Evolutionary conservation across 2,797 vertebrate species (phyloP).

Genomic region (Chaenodraco wilsoni): DNA sequence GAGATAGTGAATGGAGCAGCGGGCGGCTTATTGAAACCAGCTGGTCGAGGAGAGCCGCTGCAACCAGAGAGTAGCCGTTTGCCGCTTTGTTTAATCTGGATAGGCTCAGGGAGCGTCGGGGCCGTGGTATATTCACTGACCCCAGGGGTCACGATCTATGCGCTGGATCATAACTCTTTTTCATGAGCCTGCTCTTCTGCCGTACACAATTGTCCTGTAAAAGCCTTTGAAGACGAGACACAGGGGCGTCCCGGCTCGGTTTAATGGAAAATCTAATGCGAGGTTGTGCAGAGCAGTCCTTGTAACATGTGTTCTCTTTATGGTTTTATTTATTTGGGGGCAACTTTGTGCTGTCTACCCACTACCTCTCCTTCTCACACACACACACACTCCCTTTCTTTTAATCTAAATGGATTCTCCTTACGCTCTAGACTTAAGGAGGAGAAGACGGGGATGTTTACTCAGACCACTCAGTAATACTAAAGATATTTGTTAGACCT

Average conservation of each 20-base stretch:
- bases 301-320: constrained; percentile 66
- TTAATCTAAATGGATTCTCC: constrained; percentile 59
- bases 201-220: constrained; percentile 69
- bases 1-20: constrained; percentile 59
- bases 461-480: constrained; percentile 64
- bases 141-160: constrained; percentile 66
- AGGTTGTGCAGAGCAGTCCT: constrained; percentile 59
- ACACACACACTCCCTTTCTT: constrained; percentile 33
- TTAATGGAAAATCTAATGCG: constrained; percentile 75
- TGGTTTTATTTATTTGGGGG: constrained; percentile 67
- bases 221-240: constrained; percentile 77
- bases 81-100: constrained; percentile 80
- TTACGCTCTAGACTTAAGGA: constrained; percentile 21
- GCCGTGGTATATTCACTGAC: constrained; percentile 68
- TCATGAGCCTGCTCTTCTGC: constrained; percentile 73
- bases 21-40: constrained; percentile 84
- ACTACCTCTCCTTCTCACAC: constrained; percentile 19
- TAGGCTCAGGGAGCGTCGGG: constrained; percentile 62
- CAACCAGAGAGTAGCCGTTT: constrained; percentile 72
- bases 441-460: constrained; percentile 58
- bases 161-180: constrained; percentile 73
- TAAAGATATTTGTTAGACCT: constrained; percentile 69
- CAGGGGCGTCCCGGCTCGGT: constrained; percentile 47
- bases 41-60: constrained; percentile 64
- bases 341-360: constrained; percentile 48